Base-by-base conservation (phyloP, 35 echinoderm and acorn worm genomes). In the Lytechinus variegatus region DNA sequence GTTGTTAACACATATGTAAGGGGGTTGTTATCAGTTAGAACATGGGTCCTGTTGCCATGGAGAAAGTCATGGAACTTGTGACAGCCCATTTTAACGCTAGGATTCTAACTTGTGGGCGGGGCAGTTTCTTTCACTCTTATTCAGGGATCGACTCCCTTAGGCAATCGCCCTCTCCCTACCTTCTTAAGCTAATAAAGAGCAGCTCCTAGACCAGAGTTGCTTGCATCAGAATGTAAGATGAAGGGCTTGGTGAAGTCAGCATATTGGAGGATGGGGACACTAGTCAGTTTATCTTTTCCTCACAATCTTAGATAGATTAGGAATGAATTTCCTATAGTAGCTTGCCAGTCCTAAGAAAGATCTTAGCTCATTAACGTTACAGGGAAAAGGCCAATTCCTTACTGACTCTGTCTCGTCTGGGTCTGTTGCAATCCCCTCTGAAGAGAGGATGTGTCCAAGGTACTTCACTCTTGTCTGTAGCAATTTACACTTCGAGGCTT, bases 221-320 rank as follows among this genome's bases (percentile, higher is more conserved):
- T 96, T 10, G 97, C 96, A 95, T 98, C 97, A 9, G 95, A 96
- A 27, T 97, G 97, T 9, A 98, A 53, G 4, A 96, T 51, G 86
- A 98, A 98, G 0, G 96, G 97, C 57, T 95, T 54, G 9, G 61
- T 52, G 52, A 86, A 96, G 94, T 98, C 87, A 16, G 96, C 95
- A 93, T 86, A 98, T 52, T 88, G 61, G 1, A 96, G 72, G 54
- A 97, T 54, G 9, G 96, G 97, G 5, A 95, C 94, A 12, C 95
- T 57, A 11, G 94, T 92, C 55, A 96, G 54, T 19, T 71, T 92
- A 9, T 72, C 19, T 27, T 95, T 97, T n/a, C n/a, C 54, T 86
- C 61, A 10, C 61, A 54, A 33, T 5, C 95, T 94, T 94, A 52
- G 28, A 54, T 54, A 86, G 27, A 86, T 86, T 86, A 86, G 71